Conservation (phyloP, 2,113 vertebrate genomes). For the Aphyosemion australe region DNA sequence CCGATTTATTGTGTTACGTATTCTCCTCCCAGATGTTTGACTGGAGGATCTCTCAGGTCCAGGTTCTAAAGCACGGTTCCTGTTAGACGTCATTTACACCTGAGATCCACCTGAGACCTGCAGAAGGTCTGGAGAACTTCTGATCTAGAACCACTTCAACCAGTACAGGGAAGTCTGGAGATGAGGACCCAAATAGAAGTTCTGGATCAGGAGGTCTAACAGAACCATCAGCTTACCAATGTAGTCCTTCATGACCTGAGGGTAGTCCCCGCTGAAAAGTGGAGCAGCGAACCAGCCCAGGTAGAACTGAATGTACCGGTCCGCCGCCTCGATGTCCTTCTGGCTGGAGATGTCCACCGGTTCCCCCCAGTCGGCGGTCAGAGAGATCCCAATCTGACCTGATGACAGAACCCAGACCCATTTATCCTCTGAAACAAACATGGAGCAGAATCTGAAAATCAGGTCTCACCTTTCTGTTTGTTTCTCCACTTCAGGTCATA, state of each 20-base stretch:
- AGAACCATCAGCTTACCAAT: slow-evolving; percentile 76
- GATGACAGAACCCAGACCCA: slow-evolving; percentile 15
- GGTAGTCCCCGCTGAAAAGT: slow-evolving; percentile 89
- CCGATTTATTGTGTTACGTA: not conserved
- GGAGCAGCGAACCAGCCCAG: slow-evolving; percentile 93
- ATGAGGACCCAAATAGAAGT: no score
- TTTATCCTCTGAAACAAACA: not conserved
- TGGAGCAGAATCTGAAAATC: rapidly evolving
- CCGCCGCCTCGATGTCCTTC: slow-evolving; percentile 84
- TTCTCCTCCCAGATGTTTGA: no score
- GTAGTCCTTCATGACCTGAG: slow-evolving; percentile 90
- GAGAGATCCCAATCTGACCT: slow-evolving; percentile 90
- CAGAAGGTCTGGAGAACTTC: no score
- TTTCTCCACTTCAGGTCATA: slow-evolving; percentile 84
- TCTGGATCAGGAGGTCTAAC: no score
- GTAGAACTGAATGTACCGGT: slow-evolving; percentile 90
- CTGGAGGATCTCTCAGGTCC: no score
- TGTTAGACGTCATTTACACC: no score
- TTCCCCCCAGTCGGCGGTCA: slow-evolving; percentile 88
- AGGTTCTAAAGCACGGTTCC: no score
- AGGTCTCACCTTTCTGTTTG: slow-evolving; percentile 83
- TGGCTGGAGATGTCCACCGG: slow-evolving; percentile 85
- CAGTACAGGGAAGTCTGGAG: no score
- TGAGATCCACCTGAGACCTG: no score
- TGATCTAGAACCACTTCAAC: no score